Percentiles rank a stretch among this genome's conserved stretches.
phyloP scores from a whole-genome alignment of 2,797 vertebrate genomes.

The Bothrops alternatus region DNA sequence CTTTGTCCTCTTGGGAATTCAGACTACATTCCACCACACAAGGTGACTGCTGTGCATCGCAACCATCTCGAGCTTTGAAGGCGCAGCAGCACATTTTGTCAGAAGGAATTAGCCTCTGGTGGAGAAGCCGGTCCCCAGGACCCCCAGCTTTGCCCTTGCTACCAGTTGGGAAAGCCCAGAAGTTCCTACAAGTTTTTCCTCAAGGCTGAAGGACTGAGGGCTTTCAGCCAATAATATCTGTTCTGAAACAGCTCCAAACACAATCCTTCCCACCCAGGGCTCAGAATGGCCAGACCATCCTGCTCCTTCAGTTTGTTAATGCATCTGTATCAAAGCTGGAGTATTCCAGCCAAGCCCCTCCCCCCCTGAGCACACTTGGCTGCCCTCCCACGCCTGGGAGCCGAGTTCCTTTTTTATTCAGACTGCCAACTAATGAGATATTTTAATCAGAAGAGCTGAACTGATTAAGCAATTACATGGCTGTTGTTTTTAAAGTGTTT shows the following conservation, averaged over 20 bases:
- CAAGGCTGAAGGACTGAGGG: background rate
- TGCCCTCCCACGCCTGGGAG: background rate
- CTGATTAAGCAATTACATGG: background rate
- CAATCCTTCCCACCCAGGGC: background rate
- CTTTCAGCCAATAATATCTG: background rate
- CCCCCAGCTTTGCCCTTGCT: background rate
- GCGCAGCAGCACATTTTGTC: background rate
- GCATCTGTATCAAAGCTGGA: background rate
- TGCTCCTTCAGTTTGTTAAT: background rate
- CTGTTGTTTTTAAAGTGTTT: background rate
- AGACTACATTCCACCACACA: background rate
- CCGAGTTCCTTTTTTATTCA: background rate
- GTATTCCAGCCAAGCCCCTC: background rate
- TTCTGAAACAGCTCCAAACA: background rate
- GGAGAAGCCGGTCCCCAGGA: background rate
- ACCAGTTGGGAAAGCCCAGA: background rate
- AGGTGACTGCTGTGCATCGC: background rate
- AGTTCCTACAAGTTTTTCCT: background rate
- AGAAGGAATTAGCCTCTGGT: background rate
- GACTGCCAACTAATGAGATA: background rate
- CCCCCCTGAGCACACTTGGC: background rate
- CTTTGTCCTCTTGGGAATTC: background rate
- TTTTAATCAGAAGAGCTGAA: conserved; percentile 9
- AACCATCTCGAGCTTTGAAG: background rate
- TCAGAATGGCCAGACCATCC: background rate